These are phyloP conservation scores for Sarotherodon lohbergeri DNA, from an alignment of 2,113 vertebrate species.

Conservation along the genomic window DNA sequence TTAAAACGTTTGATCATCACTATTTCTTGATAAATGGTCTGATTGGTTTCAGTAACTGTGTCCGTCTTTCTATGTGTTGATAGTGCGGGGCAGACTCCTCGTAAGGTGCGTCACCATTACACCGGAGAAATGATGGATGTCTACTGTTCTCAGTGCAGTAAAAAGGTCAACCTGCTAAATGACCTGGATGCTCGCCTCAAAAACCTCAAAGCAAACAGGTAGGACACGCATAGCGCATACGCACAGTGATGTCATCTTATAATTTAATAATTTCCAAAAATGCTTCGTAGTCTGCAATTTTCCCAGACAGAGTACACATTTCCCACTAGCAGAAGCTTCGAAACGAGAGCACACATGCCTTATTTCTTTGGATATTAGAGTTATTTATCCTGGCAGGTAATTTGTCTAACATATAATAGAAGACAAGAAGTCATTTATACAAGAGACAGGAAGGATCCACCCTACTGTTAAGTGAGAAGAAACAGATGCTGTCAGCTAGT, in stretches of 20 bases:
- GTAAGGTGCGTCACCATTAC: slow-evolving; percentile 82
- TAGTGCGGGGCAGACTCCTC: slow-evolving; percentile 92
- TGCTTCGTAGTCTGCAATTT: background rate
- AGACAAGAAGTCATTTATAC: background rate
- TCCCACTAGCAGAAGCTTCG: background rate
- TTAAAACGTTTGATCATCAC: background rate
- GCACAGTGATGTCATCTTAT: background rate
- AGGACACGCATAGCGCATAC: background rate
- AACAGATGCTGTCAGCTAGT: background rate
- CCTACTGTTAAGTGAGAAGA: background rate
- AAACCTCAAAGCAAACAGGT: slow-evolving; percentile 94
- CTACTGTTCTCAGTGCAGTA: slow-evolving; percentile 97
- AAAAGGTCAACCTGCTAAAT: slow-evolving; percentile 93
- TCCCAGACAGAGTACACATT: background rate
- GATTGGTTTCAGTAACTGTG: background rate
- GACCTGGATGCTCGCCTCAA: slow-evolving; percentile 93
- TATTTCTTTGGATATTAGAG: background rate
- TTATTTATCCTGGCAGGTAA: background rate
- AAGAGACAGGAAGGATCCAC: background rate
- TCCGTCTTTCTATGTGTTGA: slow-evolving; percentile 11
- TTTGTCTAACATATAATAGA: background rate
- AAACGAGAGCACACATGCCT: background rate
- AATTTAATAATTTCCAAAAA: background rate
- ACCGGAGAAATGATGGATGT: slow-evolving; percentile 83
- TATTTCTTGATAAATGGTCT: background rate